These are phyloP conservation scores for Psittacus erithacus DNA, from an alignment of 2,113 vertebrate species.

Conservation along the genomic window DNA sequence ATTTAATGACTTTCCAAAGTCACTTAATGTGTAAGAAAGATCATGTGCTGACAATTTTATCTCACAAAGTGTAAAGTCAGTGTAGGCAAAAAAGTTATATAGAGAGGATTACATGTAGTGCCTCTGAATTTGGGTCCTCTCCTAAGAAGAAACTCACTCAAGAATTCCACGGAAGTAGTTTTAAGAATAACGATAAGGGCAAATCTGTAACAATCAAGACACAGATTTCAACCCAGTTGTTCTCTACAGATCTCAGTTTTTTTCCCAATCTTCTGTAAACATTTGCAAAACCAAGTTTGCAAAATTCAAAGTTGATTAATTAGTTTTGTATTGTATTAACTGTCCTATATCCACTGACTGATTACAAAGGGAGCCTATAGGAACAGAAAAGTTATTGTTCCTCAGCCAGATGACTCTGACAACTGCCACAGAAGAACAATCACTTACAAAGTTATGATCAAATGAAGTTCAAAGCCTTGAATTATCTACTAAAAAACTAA, in stretches of 20 bases:
- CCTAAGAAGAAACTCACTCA: background rate
- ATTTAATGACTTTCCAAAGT: background rate
- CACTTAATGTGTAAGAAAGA: background rate
- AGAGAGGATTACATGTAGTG: background rate
- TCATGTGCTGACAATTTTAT: background rate
- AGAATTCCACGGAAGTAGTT: background rate
- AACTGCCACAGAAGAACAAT: background rate
- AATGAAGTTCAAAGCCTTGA: constrained; percentile 29
- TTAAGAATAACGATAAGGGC: background rate
- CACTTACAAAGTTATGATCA: background rate
- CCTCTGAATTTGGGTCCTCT: background rate
- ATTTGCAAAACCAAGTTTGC: background rate
- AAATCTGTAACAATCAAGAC: background rate
- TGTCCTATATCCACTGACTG: background rate
- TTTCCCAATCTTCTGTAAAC: background rate
- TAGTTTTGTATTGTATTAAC: background rate
- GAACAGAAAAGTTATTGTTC: background rate
- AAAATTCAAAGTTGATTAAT: constrained; percentile 3
- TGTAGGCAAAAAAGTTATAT: background rate
- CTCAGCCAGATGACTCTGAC: background rate
- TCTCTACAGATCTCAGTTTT: background rate
- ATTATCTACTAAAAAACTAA: constrained; percentile 31
- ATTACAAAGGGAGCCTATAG: background rate
- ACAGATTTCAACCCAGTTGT: background rate
- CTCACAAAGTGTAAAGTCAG: background rate